Percentiles rank a stretch among this genome's conserved stretches.
Evolutionary conservation across 2,113 vertebrate genomes (phyloP).

Genomic region (Lamprotornis superbus): DNA sequence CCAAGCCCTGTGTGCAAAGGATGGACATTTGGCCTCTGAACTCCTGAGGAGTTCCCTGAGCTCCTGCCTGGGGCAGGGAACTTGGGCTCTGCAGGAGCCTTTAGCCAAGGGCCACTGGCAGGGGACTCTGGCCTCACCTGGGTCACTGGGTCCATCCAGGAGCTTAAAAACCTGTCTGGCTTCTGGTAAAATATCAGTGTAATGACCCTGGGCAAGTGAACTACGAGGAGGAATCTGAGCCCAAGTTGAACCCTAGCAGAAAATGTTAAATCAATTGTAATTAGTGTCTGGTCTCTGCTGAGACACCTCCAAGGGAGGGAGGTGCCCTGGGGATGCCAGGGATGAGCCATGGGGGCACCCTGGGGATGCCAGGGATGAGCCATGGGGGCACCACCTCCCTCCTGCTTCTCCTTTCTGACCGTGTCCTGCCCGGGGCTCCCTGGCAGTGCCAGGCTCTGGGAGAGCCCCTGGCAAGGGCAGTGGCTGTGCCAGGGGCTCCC

Average conservation of each 20-base stretch:
- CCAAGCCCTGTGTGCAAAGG: not conserved
- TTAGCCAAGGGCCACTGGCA: not conserved
- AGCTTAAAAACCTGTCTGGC: not conserved
- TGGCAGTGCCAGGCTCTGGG: too few relatives aligned
- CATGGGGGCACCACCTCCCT: rapidly evolving
- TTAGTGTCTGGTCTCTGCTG: not conserved
- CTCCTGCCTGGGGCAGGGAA: not conserved
- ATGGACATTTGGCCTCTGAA: not conserved
- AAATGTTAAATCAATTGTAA: not conserved
- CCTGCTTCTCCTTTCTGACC: too few relatives aligned
- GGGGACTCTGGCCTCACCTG: rapidly evolving
- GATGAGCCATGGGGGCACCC: not conserved
- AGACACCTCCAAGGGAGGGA: not conserved
- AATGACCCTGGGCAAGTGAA: not conserved
- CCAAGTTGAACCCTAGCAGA: not conserved
- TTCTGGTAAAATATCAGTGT: not conserved
- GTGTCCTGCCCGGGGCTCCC: too few relatives aligned
- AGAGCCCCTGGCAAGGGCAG: not conserved
- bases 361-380: not conserved
- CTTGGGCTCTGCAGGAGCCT: not conserved
- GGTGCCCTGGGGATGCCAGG: not conserved
- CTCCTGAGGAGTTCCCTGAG: not conserved
- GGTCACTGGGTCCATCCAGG: not conserved
- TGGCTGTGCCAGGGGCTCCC: not conserved
- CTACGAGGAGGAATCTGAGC: not conserved